phyloP scores from a whole-genome alignment of 1,140 invertebrate genomes.

The Lethocerus indicus region DNA sequence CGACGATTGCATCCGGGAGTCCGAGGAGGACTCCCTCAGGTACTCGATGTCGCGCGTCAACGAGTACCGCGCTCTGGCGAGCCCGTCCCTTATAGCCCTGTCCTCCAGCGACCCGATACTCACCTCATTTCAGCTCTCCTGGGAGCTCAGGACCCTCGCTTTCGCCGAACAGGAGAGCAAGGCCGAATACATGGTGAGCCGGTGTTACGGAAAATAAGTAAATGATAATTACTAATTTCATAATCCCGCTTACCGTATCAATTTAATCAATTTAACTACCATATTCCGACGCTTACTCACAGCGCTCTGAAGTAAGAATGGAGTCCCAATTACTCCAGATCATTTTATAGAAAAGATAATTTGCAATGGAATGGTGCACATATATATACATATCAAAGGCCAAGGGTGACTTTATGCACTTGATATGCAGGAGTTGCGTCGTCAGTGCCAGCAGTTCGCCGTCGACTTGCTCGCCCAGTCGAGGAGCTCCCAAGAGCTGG shows the following conservation, averaged over 20 bases:
- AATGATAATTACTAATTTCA: too few relatives aligned
- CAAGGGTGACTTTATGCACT: too few relatives aligned
- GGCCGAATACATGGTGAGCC: slow-evolving; percentile 43
- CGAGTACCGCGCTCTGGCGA: slow-evolving; percentile 78
- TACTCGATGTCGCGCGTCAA: slow-evolving; percentile 81
- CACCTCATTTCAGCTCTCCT: slow-evolving; percentile 66
- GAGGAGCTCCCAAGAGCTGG: slow-evolving; percentile 73
- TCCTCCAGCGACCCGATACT: slow-evolving; percentile 71
- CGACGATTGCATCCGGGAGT: slow-evolving; percentile 52
- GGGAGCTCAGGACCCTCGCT: slow-evolving; percentile 60
- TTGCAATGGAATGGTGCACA: too few relatives aligned
- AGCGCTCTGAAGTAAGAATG: too few relatives aligned
- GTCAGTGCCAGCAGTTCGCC: slow-evolving; percentile 79
- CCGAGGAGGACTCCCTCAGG: slow-evolving; percentile 39
- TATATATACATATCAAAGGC: too few relatives aligned
- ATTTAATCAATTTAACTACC: too few relatives aligned
- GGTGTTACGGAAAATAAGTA: too few relatives aligned
- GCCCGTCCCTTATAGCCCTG: slow-evolving; percentile 74
- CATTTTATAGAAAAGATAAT: too few relatives aligned
- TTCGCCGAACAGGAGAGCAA: slow-evolving; percentile 67
- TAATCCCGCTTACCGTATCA: too few relatives aligned
- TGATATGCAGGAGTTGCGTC: slow-evolving; percentile 50
- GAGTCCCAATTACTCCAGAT: too few relatives aligned
- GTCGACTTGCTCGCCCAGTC: slow-evolving; percentile 80
- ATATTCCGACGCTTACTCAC: too few relatives aligned